A percentile compares a stretch with the other conserved stretches of the same genome.
Conservation (phyloP, 30 jellyfish, hydroid and myxozoan species). For the Cassiopea xamachana region DNA sequence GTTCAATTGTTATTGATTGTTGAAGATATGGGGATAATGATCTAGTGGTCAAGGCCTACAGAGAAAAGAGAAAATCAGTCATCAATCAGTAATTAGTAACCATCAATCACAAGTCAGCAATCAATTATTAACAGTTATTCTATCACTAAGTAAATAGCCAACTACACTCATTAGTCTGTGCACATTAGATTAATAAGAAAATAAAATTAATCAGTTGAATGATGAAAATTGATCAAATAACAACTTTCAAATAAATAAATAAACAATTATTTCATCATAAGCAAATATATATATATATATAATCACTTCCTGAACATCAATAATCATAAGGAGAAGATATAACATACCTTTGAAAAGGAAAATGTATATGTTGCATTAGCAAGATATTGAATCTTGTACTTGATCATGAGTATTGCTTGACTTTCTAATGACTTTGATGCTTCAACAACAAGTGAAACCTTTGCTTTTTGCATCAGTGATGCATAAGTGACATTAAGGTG, state of each 20-base stretch:
- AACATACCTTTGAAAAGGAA: constrained; percentile 14
- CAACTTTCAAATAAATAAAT: no score
- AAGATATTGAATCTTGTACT: constrained; percentile 18
- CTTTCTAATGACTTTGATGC: constrained; percentile 13
- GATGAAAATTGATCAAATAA: no score
- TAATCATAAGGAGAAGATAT: not conserved
- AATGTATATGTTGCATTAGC: not conserved
- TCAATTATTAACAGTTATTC: not conserved
- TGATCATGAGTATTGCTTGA: not conserved
- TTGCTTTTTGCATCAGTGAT: not conserved
- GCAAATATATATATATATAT: no score
- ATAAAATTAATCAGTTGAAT: no score
- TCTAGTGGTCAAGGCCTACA: constrained; percentile 14
- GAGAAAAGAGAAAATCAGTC: not conserved
- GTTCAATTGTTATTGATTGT: not conserved
- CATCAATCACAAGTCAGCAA: not conserved
- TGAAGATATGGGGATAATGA: not conserved
- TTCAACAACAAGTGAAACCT: not conserved
- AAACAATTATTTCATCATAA: no score
- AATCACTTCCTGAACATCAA: not conserved
- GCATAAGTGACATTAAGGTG: not conserved
- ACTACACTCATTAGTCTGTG: not conserved
- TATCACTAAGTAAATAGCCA: not conserved
- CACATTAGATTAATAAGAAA: not conserved
- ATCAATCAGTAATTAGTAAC: not conserved